A percentile compares a stretch with the other conserved stretches of the same genome.
phyloP scores from a whole-genome alignment of 2,113 vertebrate species.

The Tinamus guttatus region DNA sequence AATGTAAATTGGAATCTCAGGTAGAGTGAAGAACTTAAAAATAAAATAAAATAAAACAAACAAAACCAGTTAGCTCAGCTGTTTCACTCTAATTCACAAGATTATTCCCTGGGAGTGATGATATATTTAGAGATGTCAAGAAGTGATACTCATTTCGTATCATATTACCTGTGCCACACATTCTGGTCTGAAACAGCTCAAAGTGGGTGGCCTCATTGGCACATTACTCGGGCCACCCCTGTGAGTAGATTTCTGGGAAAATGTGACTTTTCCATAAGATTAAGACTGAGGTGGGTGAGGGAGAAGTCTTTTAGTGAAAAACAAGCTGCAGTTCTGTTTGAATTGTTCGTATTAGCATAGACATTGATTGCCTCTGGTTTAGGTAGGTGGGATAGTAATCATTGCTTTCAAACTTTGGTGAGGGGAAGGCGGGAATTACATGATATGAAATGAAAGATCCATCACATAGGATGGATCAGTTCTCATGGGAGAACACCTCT shows the following conservation, averaged over 20 bases:
- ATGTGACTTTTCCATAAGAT: conserved; percentile 4
- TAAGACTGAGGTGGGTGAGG: neutral
- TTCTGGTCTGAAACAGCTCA: neutral
- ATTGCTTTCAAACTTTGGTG: neutral
- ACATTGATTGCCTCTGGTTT: neutral
- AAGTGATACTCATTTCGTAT: neutral
- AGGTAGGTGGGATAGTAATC: neutral
- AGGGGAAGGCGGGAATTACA: no score
- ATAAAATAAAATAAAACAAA: no score
- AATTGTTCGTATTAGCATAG: neutral
- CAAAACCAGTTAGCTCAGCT: neutral
- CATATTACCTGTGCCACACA: neutral
- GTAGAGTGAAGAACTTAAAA: neutral
- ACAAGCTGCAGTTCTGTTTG: neutral
- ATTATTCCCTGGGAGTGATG: neutral
- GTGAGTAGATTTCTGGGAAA: neutral
- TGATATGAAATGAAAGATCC: neutral
- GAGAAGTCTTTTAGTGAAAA: neutral
- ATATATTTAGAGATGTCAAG: neutral
- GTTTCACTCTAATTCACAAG: neutral
- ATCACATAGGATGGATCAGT: neutral
- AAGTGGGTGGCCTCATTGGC: conserved; percentile 11
- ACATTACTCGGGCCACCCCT: neutral
- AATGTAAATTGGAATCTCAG: neutral
- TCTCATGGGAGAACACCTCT: neutral